Base-by-base conservation (phyloP, 1,140 invertebrate species). In the Myzus persicae region DNA sequence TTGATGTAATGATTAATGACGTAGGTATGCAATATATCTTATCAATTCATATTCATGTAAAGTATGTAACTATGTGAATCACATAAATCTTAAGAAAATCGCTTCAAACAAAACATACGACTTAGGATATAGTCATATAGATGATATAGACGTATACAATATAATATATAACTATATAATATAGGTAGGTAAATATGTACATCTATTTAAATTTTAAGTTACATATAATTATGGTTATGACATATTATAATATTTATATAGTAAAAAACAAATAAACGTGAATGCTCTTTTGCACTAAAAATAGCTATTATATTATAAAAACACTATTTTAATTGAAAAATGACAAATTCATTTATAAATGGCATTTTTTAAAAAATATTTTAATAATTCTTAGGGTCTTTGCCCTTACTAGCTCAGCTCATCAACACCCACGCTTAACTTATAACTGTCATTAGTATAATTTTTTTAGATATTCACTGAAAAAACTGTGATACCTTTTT, bases 51-150 rank as follows among this genome's bases (percentile, higher is more conserved):
- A n/a, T 76, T 18, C 14, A 76, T 76, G 59, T n/a, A 76, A 76
- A 18, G 42, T 44, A 48, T 48, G 11, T 18, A 48, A 48, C 11
- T 48, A 76, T 76, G 31, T 76, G 36, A 18, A 76, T n/a, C 31
- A n/a, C 59, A 76, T 76, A n/a, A 76, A 76, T 76, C 59, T 76
- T n/a, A 76, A n/a, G 31, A 76, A 76, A 76, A 76, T 76, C 14
- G n/a, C n/a, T 6, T 76, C n/a, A n/a, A 76, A 76, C 59, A n/a
- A 76, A n/a, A n/a, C 5, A n/a, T 76, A 5, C 5, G n/a, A 76
- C n/a, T n/a, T 76, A n/a, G 14, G 5, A 44, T 44, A 44, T 6
- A 9, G n/a, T n/a, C n/a, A 76, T 36, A 20, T 76, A 76, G 5
- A 18, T 14, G 24, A n/a, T 76, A n/a, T 67, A 67, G 42, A 3